Evolutionary conservation across 2,888 invertebrate genomes (phyloP), one percentile per base, ranked within the genome.

Genomic region (Pterostichus niger): DNA sequence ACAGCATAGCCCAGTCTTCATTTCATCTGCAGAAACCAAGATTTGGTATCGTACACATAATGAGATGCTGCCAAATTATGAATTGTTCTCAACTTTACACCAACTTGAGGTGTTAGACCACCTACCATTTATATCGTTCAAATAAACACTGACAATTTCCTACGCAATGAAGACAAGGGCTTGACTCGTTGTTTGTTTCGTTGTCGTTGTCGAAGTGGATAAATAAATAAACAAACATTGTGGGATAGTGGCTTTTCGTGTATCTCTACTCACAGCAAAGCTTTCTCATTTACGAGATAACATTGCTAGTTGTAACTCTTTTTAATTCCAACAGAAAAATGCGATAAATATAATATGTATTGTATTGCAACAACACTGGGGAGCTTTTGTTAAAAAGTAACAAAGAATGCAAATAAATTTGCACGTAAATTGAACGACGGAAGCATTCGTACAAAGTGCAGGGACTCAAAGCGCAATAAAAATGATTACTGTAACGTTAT

Each of bases 181-280:
- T 40, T 40, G 40, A 5, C 54, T 56, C 9, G 17, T 9, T 56
- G 15, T 56, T 56, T 17, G 17, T 15, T 56, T 56, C 15, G 15
- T 56, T 6, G 9, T 56, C 54, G 31, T 31, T 9, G 31, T 59
- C 59, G 24, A 4, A 31, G 24, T 2, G 24, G 1, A 24, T 24
- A 24, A 24, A 59, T 59, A 59, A 59, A 59, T 31, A 59, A 59
- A 59, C 31, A 59, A 24, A 59, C 59, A 59, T 7, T 59, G 59
- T 31, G 54, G 54, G 9, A 13, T 56, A 56, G 54, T 56, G 54
- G 54, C 54, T 56, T 56, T 13, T 17, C 54, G 9, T 6, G 54
- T 13, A 5, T 17, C 54, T 24, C 24, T 24, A 24, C 2, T 24
- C 24, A 24, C 24, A 24, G 24, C 3, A 24, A 17, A 56, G 54